Base-by-base conservation (phyloP, 2,888 invertebrate species). In the Sturmia bella region DNA sequence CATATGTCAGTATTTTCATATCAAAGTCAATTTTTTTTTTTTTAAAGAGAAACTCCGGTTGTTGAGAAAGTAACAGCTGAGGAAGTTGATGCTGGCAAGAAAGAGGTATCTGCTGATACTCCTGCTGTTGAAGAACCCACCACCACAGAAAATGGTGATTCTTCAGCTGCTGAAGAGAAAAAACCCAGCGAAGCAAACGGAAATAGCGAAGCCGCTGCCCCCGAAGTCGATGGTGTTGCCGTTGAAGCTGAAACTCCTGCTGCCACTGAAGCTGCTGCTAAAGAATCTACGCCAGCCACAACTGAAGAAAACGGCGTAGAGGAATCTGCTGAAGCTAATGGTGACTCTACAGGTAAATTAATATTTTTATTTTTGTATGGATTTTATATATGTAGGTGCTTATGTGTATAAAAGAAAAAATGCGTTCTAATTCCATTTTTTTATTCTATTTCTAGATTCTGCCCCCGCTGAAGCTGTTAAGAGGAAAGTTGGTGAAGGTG, bases 381-480 rank as follows among this genome's bases (percentile, higher is more conserved):
- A n/a, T n/a, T n/a, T n/a, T n/a, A n/a, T n/a, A n/a, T n/a, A n/a
- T n/a, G n/a, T n/a, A n/a, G n/a, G n/a, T n/a, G n/a, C n/a, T n/a
- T n/a, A n/a, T n/a, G n/a, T n/a, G n/a, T n/a, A n/a, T n/a, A n/a
- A n/a, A n/a, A n/a, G n/a, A n/a, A n/a, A n/a, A n/a, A n/a, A n/a
- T n/a, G n/a, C 9, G 2, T n/a, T n/a, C 5, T 24, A 43, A 27
- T 17, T 54, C 7, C 0, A n/a, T 15, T 17, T 68, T 27, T 24
- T 6, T 37, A 19, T 48, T 70, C 39, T 32, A 32, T 32, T 78
- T 63, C 56, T 11, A 88, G 89, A 89, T 68, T 84, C 84, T 84
- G 89, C 90, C 80, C 89, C 90, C 81, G 87, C 89, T 84, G 91
- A 91, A 85, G 88, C 91, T 41, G 91, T 91, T 7, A 91, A 91